phyloP scores from a whole-genome alignment of 1,140 invertebrate species.

The Centruroides vittatus region DNA sequence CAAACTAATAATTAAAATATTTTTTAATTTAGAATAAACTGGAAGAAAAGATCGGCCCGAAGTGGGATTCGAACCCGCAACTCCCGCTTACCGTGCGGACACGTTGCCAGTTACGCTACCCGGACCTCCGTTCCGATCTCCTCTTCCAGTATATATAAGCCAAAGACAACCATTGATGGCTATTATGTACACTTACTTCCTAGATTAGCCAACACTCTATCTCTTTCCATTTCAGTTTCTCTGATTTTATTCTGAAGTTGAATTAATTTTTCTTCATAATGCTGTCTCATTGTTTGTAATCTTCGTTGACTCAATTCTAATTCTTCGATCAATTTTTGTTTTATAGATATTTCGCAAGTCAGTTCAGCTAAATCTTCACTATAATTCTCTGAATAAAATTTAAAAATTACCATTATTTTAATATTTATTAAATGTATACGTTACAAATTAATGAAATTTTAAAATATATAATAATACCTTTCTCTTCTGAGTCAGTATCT shows the following conservation, averaged over 20 bases:
- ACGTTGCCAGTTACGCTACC: too few species aligned
- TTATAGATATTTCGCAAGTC: conserved; percentile 17
- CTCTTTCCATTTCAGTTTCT: conserved; percentile 80
- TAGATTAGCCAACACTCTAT: conserved; percentile 62
- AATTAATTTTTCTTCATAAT: conserved; percentile 89
- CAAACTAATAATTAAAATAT: too few species aligned
- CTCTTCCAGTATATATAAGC: too few species aligned
- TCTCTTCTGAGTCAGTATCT: conserved; percentile 25
- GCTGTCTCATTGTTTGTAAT: conserved; percentile 62
- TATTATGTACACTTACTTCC: conserved; percentile 21
- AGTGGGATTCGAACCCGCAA: too few species aligned
- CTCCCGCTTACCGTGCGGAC: too few species aligned
- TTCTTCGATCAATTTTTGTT: conserved; percentile 79
- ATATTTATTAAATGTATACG: too few species aligned
- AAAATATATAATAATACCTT: conserved; percentile 16
- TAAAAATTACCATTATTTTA: too few species aligned
- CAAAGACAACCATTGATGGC: too few species aligned
- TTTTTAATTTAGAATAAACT: too few species aligned
- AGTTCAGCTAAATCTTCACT: conserved; percentile 15
- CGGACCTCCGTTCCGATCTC: too few species aligned
- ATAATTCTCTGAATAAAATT: conserved; percentile 9
- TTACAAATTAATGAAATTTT: too few species aligned
- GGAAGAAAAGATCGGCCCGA: too few species aligned
- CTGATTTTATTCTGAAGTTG: conserved; percentile 74
- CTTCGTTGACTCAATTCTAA: conserved; percentile 73